These are phyloP conservation scores for Siphlonurus alternatus DNA, from an alignment of 2,888 invertebrate species.

Conservation along the genomic window DNA sequence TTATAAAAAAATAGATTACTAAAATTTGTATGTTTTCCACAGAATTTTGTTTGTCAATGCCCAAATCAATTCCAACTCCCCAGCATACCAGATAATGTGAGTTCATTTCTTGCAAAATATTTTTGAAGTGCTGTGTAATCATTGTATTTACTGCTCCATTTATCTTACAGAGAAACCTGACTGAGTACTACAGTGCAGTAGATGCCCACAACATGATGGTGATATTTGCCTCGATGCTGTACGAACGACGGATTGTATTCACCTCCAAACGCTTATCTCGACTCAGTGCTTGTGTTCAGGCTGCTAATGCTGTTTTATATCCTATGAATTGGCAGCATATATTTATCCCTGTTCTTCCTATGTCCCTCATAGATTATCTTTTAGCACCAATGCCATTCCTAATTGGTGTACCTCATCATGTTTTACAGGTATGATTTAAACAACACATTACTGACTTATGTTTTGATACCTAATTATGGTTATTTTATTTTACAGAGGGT, in stretches of 20 bases:
- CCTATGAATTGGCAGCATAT: conserved; percentile 99
- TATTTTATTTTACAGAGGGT: conserved; percentile 40
- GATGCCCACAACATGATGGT: conserved; percentile 88
- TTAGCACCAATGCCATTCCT: conserved; percentile 96
- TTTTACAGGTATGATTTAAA: conserved; percentile 48
- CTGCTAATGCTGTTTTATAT: conserved; percentile 84
- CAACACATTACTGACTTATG: background rate
- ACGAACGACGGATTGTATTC: conserved; percentile 85
- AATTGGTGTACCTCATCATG: conserved; percentile 80
- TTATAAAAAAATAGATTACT: too few species aligned
- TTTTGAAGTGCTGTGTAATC: too few species aligned
- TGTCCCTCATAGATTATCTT: conserved; percentile 73
- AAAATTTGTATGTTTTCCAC: too few species aligned
- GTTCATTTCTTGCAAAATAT: conserved; percentile 26
- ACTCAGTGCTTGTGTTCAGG: conserved; percentile 84
- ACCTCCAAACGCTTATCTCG: conserved; percentile 78
- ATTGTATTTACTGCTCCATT: background rate
- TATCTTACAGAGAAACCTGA: conserved; percentile 68
- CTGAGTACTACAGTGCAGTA: conserved; percentile 96
- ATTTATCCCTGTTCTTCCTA: conserved; percentile 88
- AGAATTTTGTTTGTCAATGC: conserved; percentile 63
- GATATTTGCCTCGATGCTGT: conserved; percentile 86
- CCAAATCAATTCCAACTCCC: conserved; percentile 73
- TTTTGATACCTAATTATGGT: background rate
- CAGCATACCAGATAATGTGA: conserved; percentile 90